Base-by-base conservation (phyloP, 2,113 vertebrate species). In the Amblyornis subalaris region DNA sequence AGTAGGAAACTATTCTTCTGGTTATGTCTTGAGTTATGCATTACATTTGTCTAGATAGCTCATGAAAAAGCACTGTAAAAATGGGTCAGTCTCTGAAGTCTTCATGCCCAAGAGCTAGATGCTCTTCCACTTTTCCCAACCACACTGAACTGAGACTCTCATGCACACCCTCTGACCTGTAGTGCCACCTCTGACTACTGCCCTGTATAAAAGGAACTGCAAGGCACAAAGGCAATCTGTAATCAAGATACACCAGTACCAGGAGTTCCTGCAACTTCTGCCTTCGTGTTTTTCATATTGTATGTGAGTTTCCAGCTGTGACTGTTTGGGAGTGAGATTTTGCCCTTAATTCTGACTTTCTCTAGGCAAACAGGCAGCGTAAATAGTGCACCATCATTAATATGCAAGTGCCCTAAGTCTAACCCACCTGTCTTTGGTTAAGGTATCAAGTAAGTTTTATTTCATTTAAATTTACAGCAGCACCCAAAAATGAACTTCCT, bases 221-320 rank as follows among this genome's bases (percentile, higher is more conserved):
- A 65, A 48, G 89, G n/a, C n/a, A 78, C 1, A 1, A 8, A 74
- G 23, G 33, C 15, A 25, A 26, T 12, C 44, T 22, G 2, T 45
- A 69, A 54, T 35, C n/a, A 72, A 65, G 24, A 60, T 9, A 69
- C 7, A 35, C 8, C 23, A 55, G 33, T 8, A 35, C 5, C 38
- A 79, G 20, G 4, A 82, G 23, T 35, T 88, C 28, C 58, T 72
- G 33, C 28, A 61, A 26, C 33, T 57, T 79, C 45, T 76, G 29
- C 2, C 21, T 35, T 38, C 0, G 0, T 0, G 0, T 67, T 82
- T 89, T 79, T 72, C 36, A 33, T 45, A 14, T 48, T 19, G 13
- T 21, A 40, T 24, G 8, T 24, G 24, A 76, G 40, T 6, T 58
- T 38, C 23, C 25, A 50, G 28, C 20, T 48, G 9, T 48, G 28